These are phyloP conservation scores for Dermolepida albohirtum DNA, from an alignment of 2,888 invertebrate genomes.

Conservation along the genomic window DNA sequence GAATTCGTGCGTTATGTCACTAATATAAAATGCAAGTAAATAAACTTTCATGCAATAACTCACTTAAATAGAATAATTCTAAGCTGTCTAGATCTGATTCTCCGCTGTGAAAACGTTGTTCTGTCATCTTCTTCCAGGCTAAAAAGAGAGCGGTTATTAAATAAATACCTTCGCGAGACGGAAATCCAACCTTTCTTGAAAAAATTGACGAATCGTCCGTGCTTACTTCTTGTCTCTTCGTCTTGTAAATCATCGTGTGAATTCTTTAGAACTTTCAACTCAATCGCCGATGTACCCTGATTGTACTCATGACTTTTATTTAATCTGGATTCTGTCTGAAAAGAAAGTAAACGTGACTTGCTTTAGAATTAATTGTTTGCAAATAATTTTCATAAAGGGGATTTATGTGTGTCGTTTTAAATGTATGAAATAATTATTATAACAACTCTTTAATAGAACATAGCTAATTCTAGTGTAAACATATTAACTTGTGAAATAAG, in stretches of 20 bases:
- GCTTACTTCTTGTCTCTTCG: constrained; percentile 24
- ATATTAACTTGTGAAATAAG: too few relatives aligned
- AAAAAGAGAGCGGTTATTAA: constrained; percentile 7
- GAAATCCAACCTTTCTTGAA: constrained; percentile 39
- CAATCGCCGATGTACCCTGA: constrained; percentile 24
- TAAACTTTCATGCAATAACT: constrained; percentile 47
- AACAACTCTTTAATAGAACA: too few relatives aligned
- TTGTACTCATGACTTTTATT: constrained; percentile 9
- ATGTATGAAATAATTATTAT: too few relatives aligned
- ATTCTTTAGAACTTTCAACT: constrained; percentile 31
- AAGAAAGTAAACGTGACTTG: not conserved
- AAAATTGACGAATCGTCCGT: constrained; percentile 37
- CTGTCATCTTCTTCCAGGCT: constrained; percentile 57
- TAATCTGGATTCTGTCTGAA: constrained; percentile 14
- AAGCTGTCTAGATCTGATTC: constrained; percentile 56
- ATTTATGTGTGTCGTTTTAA: too few relatives aligned
- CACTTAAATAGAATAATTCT: constrained; percentile 57
- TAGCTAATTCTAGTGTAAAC: too few relatives aligned
- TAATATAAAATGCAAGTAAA: constrained; percentile 35
- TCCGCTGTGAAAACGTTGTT: constrained; percentile 46
- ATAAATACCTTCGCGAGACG: not conserved
- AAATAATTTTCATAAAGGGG: too few relatives aligned
- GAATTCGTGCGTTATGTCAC: constrained; percentile 34
- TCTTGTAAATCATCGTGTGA: constrained; percentile 37
- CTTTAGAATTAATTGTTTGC: too few relatives aligned